Conservation (phyloP, 2,888 invertebrate genomes). For the Latrodectus elegans region DNA sequence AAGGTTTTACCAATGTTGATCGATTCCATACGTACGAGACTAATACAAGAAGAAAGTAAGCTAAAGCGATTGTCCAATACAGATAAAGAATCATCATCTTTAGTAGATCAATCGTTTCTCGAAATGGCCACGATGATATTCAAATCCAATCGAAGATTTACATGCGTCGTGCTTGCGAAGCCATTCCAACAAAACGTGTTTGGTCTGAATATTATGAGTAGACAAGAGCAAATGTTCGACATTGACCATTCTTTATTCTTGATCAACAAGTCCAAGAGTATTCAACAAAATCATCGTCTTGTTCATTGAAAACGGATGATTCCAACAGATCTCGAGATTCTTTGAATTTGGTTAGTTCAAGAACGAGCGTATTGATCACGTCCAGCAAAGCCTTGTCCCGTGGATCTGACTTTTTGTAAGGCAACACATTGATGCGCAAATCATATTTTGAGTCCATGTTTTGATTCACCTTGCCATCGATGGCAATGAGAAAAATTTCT, state of each 20-base stretch:
- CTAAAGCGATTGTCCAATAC: background rate
- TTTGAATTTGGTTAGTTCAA: background rate
- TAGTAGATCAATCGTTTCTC: background rate
- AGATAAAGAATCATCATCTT: background rate
- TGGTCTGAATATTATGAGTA: slow-evolving; percentile 12
- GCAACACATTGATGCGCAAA: slow-evolving; percentile 3
- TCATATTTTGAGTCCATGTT: slow-evolving; percentile 34
- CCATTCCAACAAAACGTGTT: background rate
- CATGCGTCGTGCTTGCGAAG: background rate
- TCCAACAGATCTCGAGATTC: background rate
- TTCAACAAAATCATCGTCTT: too few relatives aligned
- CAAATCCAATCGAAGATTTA: background rate
- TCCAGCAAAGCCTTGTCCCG: background rate
- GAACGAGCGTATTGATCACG: background rate
- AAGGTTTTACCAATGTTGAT: background rate
- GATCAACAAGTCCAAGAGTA: too few relatives aligned
- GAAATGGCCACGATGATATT: background rate
- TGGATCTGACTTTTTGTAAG: background rate
- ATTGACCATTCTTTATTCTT: slow-evolving; percentile 7
- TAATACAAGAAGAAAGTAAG: background rate
- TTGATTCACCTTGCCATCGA: slow-evolving; percentile 30
- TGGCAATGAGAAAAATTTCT: background rate
- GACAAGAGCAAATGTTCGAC: background rate
- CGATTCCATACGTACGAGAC: background rate
- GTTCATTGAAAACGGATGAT: too few relatives aligned